Percentiles rank a stretch among this genome's conserved stretches.
These are phyloP conservation scores for Drosophila anceps DNA, from an alignment of 2,888 invertebrate genomes.

Conservation along the genomic window DNA sequence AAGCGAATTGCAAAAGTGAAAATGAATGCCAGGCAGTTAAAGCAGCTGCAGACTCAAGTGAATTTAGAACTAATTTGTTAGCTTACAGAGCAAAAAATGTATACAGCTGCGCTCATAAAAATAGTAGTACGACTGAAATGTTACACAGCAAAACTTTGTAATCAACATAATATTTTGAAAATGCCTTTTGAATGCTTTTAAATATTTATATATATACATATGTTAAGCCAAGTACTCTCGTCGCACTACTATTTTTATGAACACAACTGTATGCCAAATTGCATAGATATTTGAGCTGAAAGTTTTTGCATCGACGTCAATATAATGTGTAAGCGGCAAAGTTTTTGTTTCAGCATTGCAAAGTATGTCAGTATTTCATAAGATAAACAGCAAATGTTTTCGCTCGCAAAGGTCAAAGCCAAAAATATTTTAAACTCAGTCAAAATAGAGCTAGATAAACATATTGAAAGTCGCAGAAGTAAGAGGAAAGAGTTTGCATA, in stretches of 20 bases:
- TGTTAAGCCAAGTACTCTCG: too few relatives aligned
- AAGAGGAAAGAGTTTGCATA: not conserved
- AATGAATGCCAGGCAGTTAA: not conserved
- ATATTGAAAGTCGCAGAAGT: not conserved
- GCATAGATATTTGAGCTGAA: not conserved
- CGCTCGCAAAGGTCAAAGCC: not conserved
- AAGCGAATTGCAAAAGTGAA: conserved; percentile 2
- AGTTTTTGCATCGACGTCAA: not conserved
- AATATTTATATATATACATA: too few relatives aligned
- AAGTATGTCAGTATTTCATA: not conserved
- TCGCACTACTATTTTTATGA: too few relatives aligned
- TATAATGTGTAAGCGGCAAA: not conserved
- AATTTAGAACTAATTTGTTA: not conserved
- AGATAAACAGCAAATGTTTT: not conserved
- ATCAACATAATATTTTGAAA: too few relatives aligned
- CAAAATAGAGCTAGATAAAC: not conserved
- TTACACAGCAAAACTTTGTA: too few relatives aligned
- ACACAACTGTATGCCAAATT: not conserved
- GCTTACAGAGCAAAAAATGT: not conserved
- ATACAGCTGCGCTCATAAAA: too few relatives aligned
- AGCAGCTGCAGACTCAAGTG: not conserved
- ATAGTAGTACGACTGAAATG: too few relatives aligned
- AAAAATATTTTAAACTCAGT: not conserved
- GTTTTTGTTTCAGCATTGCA: not conserved
- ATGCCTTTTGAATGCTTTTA: too few relatives aligned